Conservation (phyloP, 1,140 invertebrate genomes). For the Stegodyphus mimosarum region DNA sequence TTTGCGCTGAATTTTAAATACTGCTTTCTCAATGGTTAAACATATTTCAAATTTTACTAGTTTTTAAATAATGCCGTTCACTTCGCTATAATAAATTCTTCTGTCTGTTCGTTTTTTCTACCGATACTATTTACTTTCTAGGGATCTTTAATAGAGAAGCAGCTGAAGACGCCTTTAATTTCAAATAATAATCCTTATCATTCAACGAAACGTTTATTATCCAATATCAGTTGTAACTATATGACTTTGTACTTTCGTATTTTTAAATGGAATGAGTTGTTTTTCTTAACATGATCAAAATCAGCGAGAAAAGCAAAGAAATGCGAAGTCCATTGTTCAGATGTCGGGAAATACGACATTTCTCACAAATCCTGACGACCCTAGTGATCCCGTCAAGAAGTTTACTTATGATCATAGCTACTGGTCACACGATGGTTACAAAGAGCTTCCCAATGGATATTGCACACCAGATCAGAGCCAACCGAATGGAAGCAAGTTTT, state of each 20-base stretch:
- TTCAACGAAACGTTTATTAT: too few relatives aligned
- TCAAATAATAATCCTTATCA: too few relatives aligned
- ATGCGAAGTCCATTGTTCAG: constrained; percentile 72
- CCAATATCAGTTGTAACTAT: too few relatives aligned
- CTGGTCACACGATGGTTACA: constrained; percentile 76
- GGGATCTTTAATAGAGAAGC: too few relatives aligned
- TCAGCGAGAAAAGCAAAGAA: constrained; percentile 72
- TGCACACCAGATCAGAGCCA: constrained; percentile 68
- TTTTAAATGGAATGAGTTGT: not conserved
- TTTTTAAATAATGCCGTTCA: too few relatives aligned
- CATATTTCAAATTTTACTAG: too few relatives aligned
- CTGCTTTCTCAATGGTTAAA: too few relatives aligned
- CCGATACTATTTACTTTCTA: too few relatives aligned
- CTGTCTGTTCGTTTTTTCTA: too few relatives aligned
- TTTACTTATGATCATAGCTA: constrained; percentile 76
- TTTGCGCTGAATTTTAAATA: too few relatives aligned
- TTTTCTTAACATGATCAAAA: constrained; percentile 65
- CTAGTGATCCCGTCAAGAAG: constrained; percentile 68
- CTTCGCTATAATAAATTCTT: too few relatives aligned
- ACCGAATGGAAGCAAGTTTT: constrained; percentile 70
- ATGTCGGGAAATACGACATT: constrained; percentile 73
- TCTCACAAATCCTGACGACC: constrained; percentile 71
- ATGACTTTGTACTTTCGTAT: not conserved
- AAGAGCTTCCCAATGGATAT: constrained; percentile 70
- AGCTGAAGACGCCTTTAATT: too few relatives aligned